Evolutionary conservation across 92 coral and sea anemone genomes (phyloP).

Genomic region (Desmophyllum pertusum): DNA sequence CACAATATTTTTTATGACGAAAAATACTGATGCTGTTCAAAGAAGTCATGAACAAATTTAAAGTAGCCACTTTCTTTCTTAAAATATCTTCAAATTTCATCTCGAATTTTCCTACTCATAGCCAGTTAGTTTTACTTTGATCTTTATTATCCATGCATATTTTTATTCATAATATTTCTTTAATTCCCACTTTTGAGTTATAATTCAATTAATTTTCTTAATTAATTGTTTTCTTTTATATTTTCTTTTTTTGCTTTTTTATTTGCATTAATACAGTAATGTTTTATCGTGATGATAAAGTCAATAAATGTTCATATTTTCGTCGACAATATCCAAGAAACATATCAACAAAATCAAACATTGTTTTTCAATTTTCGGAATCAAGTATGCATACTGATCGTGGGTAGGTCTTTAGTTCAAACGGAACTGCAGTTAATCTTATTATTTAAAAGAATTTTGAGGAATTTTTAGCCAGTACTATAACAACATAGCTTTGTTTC

Average conservation of each 20-base stretch:
- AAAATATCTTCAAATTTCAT: background rate
- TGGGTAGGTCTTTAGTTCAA: background rate
- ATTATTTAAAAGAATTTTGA: background rate
- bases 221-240: background rate
- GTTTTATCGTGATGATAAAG: background rate
- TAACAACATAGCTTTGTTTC: slow-evolving; percentile 12
- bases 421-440: background rate
- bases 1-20: background rate
- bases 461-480: background rate
- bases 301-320: slow-evolving; percentile 8
- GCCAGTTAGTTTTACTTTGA: background rate
- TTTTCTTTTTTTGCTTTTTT: background rate
- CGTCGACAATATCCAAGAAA: background rate
- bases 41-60: background rate
- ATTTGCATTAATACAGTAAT: background rate
- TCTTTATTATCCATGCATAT: background rate
- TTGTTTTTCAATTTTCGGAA: background rate
- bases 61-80: background rate
- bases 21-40: background rate
- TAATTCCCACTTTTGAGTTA: background rate
- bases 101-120: background rate
- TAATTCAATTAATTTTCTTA: background rate
- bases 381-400: background rate
- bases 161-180: background rate
- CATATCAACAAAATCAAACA: background rate